phyloP scores from a whole-genome alignment of 1,140 invertebrate species.

The Zaprionus gabonicus region DNA sequence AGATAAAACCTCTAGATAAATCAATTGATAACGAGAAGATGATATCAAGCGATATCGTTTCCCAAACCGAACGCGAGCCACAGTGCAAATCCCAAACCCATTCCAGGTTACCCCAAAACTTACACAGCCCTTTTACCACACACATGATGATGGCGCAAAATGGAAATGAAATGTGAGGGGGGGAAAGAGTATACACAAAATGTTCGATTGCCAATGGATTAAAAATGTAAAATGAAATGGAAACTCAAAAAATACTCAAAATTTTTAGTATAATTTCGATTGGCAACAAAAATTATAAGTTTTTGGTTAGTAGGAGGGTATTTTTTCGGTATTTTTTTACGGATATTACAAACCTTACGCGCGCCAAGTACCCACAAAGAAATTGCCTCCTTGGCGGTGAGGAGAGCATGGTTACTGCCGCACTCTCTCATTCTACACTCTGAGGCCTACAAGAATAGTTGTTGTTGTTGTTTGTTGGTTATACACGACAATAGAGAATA shows the following conservation, averaged over 20 bases:
- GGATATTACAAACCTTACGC: constrained; percentile 91
- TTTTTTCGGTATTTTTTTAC: constrained; percentile 40
- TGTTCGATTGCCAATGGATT: constrained; percentile 69
- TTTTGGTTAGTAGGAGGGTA: constrained; percentile 18
- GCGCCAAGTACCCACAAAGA: constrained; percentile 95
- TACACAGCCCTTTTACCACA: not conserved
- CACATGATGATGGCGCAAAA: constrained; percentile 51
- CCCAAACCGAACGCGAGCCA: not conserved
- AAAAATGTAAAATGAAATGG: constrained; percentile 47
- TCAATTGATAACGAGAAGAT: not conserved
- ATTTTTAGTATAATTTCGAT: constrained; percentile 27
- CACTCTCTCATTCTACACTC: constrained; percentile 84
- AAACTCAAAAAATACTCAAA: constrained; percentile 18
- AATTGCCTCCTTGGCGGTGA: constrained; percentile 95
- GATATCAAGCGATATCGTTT: not conserved
- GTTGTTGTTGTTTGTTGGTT: constrained; percentile 41
- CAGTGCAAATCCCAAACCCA: constrained; percentile 26
- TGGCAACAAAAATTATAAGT: constrained; percentile 42
- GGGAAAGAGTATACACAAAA: constrained; percentile 40
- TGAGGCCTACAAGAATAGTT: constrained; percentile 84
- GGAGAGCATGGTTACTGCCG: constrained; percentile 88
- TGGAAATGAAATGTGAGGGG: constrained; percentile 54
- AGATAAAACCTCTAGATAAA: constrained; percentile 27
- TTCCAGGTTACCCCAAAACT: not conserved
- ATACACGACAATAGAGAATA: constrained; percentile 62